These are phyloP conservation scores for Rana temporaria DNA, from an alignment of 2,113 vertebrate species.

Conservation along the genomic window DNA sequence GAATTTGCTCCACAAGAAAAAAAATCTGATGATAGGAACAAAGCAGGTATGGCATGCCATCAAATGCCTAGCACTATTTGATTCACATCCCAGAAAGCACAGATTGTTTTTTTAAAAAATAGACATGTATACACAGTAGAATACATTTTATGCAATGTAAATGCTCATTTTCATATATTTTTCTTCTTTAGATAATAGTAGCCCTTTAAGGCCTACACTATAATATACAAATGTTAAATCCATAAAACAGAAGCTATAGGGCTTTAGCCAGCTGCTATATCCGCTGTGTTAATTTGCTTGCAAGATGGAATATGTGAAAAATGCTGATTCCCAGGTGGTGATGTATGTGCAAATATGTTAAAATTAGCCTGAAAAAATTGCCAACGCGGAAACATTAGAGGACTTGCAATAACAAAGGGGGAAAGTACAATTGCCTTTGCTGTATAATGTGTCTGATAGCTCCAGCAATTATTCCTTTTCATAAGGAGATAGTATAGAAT, in stretches of 20 bases:
- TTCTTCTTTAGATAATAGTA: too few relatives aligned
- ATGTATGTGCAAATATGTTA: constrained; percentile 51
- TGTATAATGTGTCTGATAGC: not conserved
- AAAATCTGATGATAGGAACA: too few relatives aligned
- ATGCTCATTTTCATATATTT: too few relatives aligned
- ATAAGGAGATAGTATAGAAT: not conserved
- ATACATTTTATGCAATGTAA: too few relatives aligned
- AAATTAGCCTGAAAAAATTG: constrained; percentile 46
- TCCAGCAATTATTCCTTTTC: constrained; percentile 3
- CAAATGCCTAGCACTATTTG: too few relatives aligned
- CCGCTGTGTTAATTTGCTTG: constrained; percentile 37
- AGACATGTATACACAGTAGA: too few relatives aligned
- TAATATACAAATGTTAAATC: not conserved
- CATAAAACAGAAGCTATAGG: constrained; percentile 29
- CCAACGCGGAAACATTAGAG: constrained; percentile 50
- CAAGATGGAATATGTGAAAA: constrained; percentile 39
- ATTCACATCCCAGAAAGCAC: too few relatives aligned
- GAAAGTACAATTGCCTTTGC: constrained; percentile 32
- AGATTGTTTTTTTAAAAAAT: too few relatives aligned
- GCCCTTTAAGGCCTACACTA: too few relatives aligned
- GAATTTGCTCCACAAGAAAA: too few relatives aligned
- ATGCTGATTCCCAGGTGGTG: constrained; percentile 56
- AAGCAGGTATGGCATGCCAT: too few relatives aligned
- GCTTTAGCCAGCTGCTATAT: constrained; percentile 36
- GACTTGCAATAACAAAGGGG: constrained; percentile 43